Evolutionary conservation across 2,113 vertebrate species (phyloP).

Genomic region (Barbus barbus): DNA sequence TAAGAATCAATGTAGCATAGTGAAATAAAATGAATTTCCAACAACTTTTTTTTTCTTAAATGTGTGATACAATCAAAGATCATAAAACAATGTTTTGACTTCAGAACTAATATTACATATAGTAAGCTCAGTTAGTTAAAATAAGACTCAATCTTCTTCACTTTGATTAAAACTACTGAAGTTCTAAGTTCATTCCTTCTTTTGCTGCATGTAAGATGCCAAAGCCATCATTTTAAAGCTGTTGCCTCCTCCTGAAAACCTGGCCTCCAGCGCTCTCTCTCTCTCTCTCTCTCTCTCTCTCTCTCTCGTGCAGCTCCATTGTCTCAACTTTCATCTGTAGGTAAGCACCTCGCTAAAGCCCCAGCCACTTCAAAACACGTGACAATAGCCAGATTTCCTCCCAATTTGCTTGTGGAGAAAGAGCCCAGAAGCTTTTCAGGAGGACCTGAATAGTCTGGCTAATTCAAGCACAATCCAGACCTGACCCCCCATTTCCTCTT

Average conservation of each 20-base stretch:
- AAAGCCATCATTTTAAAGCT: conserved; percentile 38
- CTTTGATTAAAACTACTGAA: too few relatives aligned
- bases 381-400: conserved; percentile 91
- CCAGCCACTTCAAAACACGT: conserved; percentile 80
- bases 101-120: background rate
- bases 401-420: conserved; percentile 86
- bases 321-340: conserved; percentile 80
- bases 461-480: conserved; percentile 88
- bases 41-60: background rate
- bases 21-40: background rate
- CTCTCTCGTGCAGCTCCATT: conserved; percentile 69
- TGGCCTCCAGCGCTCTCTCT: conserved; percentile 19
- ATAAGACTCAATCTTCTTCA: background rate
- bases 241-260: background rate
- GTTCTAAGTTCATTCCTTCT: background rate
- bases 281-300: conserved; percentile 36
- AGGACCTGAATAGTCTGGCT: conserved; percentile 86
- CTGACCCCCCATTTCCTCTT: conserved; percentile 85
- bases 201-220: background rate
- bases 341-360: conserved; percentile 78
- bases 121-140: background rate
- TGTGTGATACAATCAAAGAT: background rate
- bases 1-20: too few relatives aligned
- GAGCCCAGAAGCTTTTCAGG: conserved; percentile 85
- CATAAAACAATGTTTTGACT: background rate